Base-by-base conservation (phyloP, 2,113 vertebrate species). In the Emydocephalus ijimae region DNA sequence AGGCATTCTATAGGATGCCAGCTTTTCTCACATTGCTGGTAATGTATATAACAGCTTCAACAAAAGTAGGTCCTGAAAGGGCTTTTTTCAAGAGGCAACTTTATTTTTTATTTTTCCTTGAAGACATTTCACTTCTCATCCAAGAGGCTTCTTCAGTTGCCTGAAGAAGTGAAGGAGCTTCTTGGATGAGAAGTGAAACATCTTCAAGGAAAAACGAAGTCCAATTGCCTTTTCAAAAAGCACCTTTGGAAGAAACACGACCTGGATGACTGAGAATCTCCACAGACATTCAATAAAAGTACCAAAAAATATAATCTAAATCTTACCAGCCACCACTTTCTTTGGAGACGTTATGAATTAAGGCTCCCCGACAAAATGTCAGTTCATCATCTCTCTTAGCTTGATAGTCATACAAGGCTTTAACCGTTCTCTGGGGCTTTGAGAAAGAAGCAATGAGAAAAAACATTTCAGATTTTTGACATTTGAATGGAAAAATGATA, bases 281-380 rank as follows among this genome's bases (percentile, higher is more conserved):
- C 14, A 88, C 6, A 4, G 34, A 39, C 18, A 20, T 88, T 20
- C 87, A 88, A 50, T 12, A 6, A 20, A 23, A 2, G 2, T 85
- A 52, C 9, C 8, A 61, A 74, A 8, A 90, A 89, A 2, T 34
- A 89, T 94, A 85, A 74, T 23, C 52, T 90, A 89, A 86, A 64
- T 92, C 98, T 98, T 97, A 99, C 99, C 99, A 99, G 96, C 98
- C 98, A 50, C 98, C 97, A 0, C 95, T 97, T 92, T 98, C 98
- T 96, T 98, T 99, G 90, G 96, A 97, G 57, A 99, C 98, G 15
- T 99, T 99, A 97, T 99, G 98, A 96, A 99, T 99, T 95, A 99
- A 94, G 94, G 98, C 98, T 1, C 99, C 99, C 12, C 98, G 98
- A 94, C 92, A 97, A 96, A 99, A 99, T 96, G 95, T 98, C 95